A percentile compares a stretch with the other conserved stretches of the same genome.
Conservation (phyloP, 2,113 vertebrate genomes). For the Anguilla japonica region DNA sequence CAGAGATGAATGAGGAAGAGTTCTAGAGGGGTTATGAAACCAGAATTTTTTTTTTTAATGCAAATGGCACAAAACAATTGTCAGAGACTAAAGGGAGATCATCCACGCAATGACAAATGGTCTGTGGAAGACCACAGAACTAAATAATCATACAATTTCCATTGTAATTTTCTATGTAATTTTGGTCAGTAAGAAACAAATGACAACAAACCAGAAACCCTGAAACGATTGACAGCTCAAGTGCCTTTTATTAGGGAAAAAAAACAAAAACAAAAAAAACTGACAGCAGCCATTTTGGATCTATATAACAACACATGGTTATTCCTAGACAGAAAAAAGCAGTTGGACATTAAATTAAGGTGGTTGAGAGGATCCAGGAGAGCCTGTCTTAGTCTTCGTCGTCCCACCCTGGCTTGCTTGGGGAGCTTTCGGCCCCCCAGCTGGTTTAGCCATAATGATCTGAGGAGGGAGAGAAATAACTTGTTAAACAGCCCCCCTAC, state of each 20-base stretch:
- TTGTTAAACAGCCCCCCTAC: not conserved
- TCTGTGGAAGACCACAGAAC: too few relatives aligned
- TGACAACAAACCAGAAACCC: not conserved
- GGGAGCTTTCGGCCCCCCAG: constrained; percentile 93
- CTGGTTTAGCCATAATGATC: constrained; percentile 99
- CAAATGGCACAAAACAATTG: too few relatives aligned
- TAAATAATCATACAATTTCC: too few relatives aligned
- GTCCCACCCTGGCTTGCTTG: constrained; percentile 92
- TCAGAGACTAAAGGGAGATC: too few relatives aligned
- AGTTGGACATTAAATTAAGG: constrained; percentile 63
- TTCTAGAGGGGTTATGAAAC: too few relatives aligned
- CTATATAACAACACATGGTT: constrained; percentile 28
- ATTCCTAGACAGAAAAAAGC: constrained; percentile 54
- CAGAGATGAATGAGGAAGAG: too few relatives aligned
- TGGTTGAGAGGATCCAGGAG: constrained; percentile 53
- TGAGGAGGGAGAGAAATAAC: constrained; percentile 44
- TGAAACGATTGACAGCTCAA: constrained; percentile 49
- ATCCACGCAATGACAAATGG: too few relatives aligned
- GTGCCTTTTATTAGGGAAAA: constrained; percentile 68
- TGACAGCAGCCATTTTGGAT: constrained; percentile 55
- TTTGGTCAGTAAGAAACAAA: not conserved
- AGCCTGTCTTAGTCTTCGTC: constrained; percentile 84
- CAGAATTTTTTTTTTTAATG: too few relatives aligned
- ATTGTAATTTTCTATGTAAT: too few relatives aligned
- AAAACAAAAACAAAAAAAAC: constrained; percentile 44